Evolutionary conservation across 2,797 vertebrate species (phyloP), one percentile per base, ranked within the genome.

Genomic region (Oryzias sinensis): DNA sequence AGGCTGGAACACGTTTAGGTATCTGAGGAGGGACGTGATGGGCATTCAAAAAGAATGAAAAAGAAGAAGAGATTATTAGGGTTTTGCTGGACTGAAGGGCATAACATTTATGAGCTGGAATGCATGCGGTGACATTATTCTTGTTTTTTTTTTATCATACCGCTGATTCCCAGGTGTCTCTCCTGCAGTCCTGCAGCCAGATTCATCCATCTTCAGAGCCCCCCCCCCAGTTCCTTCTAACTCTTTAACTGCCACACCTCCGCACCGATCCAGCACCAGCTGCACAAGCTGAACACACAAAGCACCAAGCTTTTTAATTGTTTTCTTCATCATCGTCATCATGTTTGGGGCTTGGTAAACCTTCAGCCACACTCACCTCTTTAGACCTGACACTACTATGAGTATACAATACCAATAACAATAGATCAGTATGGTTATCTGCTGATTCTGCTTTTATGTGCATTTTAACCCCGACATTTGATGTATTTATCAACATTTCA

Each of bases 191-290:
- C 92, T 93, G 79, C 95, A 97, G 74, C 79, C 14, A 3, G 92
- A 90, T 49, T 89, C 86, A 60, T 95, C 91, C 24, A 58, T 67
- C 59, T 88, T 87, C 48, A 76, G 83, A 14, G 59, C 47, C 44
- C 87, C 87, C n/a, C 76, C 53, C 61, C 72, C 73, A 41, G 68
- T 56, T 0, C 86, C 84, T 66, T 84, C 82, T 20, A 63, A 24
- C 62, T 92, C 90, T 24, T 75, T 90, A 59, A 88, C 61, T 1
- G 74, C 67, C 14, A 77, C 73, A 50, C 91, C 90, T 47, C 83
- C 52, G 9, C 95, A 97, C 72, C 90, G 92, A 78, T 97, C 95
- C 81, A 97, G 89, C 76, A 92, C 79, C 84, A 97, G 85, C 82
- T 95, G 92, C 43, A 96, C 90, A 16, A 83, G 89, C 95, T 96